phyloP scores from a whole-genome alignment of 1,140 invertebrate genomes.

The Diprion similis region DNA sequence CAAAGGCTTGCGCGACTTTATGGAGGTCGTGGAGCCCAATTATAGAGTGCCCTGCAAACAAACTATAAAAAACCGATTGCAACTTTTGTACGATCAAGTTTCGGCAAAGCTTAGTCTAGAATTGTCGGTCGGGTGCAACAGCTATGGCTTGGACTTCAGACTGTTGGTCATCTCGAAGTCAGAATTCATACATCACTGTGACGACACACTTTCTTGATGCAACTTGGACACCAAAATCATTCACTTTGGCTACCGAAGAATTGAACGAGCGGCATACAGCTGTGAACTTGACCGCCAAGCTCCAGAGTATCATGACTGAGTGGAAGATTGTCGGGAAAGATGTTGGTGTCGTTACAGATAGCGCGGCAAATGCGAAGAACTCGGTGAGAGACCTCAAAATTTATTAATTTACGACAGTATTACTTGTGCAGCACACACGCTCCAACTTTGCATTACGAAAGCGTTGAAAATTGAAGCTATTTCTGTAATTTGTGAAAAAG shows the following conservation, averaged over 20 bases:
- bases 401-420: not conserved
- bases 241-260: slow-evolving; percentile 10
- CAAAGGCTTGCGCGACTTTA: slow-evolving; percentile 16
- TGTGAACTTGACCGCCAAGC: too few relatives aligned
- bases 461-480: slow-evolving; percentile 9
- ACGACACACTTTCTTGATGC: slow-evolving; percentile 17
- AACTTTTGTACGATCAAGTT: slow-evolving; percentile 9
- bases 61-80: slow-evolving; percentile 15
- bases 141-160: too few relatives aligned
- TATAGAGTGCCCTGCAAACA: slow-evolving; percentile 17
- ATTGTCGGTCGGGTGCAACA: slow-evolving; percentile 13
- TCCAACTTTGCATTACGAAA: slow-evolving; percentile 17
- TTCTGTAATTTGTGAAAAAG: not conserved
- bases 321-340: slow-evolving; percentile 19
- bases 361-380: slow-evolving; percentile 19
- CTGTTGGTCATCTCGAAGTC: slow-evolving; percentile 19
- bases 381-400: slow-evolving; percentile 8
- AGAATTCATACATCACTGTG: slow-evolving; percentile 18
- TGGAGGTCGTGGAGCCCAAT: slow-evolving; percentile 14
- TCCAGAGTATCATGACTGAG: not conserved
- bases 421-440: slow-evolving; percentile 19
- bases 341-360: slow-evolving; percentile 17
- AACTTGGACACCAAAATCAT: slow-evolving; percentile 18
- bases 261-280: slow-evolving; percentile 22
- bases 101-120: slow-evolving; percentile 6